A percentile compares a stretch with the other conserved stretches of the same genome.
phyloP scores from a whole-genome alignment of 2,888 invertebrate genomes.

The Dicranocentrus wangi region DNA sequence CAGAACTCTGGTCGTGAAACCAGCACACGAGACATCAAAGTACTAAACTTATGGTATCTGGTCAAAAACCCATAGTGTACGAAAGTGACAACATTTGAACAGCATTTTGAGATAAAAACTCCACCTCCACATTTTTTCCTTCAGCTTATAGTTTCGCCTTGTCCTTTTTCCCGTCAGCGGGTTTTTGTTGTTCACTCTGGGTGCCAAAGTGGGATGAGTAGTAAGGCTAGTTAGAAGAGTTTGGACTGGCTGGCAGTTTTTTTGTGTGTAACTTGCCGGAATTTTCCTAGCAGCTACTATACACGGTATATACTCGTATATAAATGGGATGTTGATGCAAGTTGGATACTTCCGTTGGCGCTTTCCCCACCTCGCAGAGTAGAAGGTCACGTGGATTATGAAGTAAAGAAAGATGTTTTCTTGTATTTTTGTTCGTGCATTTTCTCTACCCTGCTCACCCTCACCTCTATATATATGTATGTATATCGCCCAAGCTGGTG shows the following conservation, averaged over 20 bases:
- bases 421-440: too few relatives aligned
- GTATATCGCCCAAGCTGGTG: too few relatives aligned
- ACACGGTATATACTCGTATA: neutral
- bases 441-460: too few relatives aligned
- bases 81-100: too few relatives aligned
- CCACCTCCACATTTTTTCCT: neutral
- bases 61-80: too few relatives aligned
- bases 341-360: slow-evolving; percentile 42
- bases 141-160: slow-evolving; percentile 25
- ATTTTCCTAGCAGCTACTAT: slow-evolving; percentile 36
- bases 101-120: too few relatives aligned
- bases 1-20: too few relatives aligned
- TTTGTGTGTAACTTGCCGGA: slow-evolving; percentile 39
- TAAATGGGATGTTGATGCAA: slow-evolving; percentile 47
- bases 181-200: neutral
- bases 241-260: neutral
- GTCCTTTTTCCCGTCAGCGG: slow-evolving; percentile 14
- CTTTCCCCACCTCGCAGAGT: neutral
- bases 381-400: too few relatives aligned
- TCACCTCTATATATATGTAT: too few relatives aligned
- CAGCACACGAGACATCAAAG: too few relatives aligned
- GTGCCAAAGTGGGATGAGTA: neutral
- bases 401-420: too few relatives aligned
- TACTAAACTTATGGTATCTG: too few relatives aligned
- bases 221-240: neutral